phyloP scores from a whole-genome alignment of 1,140 invertebrate genomes.

The Megalopta genalis region DNA sequence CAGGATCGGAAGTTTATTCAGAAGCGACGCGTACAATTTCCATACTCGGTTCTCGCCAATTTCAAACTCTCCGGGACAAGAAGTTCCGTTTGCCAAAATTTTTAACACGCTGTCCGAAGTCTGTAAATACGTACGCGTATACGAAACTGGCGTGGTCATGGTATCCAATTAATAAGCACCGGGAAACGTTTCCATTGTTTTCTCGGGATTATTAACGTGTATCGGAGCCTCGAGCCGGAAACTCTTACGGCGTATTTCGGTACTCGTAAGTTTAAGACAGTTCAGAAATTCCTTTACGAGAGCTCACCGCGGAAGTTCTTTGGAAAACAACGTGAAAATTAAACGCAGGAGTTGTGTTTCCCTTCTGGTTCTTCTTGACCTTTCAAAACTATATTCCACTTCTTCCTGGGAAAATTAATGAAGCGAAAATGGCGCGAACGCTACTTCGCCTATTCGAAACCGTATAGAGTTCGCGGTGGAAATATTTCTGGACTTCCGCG shows the following conservation, averaged over 20 bases:
- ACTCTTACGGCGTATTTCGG: not conserved
- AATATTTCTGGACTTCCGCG: too few relatives aligned
- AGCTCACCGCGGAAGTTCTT: conserved; percentile 3
- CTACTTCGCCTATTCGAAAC: not conserved
- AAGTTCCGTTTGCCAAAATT: conserved; percentile 16
- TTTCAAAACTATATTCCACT: not conserved
- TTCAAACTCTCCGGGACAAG: conserved; percentile 13
- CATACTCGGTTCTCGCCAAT: conserved; percentile 19
- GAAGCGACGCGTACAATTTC: conserved; percentile 21
- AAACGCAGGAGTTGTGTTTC: not conserved
- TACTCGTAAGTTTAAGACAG: too few relatives aligned
- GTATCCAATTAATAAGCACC: conserved; percentile 10
- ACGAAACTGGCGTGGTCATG: not conserved
- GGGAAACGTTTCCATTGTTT: not conserved
- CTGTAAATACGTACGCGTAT: too few relatives aligned
- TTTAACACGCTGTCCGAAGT: not conserved
- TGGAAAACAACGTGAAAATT: conserved; percentile 17
- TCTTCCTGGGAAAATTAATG: not conserved
- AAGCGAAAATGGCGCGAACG: not conserved
- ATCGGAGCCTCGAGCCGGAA: not conserved
- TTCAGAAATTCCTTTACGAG: conserved; percentile 1
- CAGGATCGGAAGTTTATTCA: conserved; percentile 30
- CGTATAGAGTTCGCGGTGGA: too few relatives aligned
- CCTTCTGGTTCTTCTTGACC: not conserved
- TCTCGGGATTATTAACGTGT: not conserved